Evolutionary conservation across 2,888 invertebrate species (phyloP).

Genomic region (Ennomos quercinarius): DNA sequence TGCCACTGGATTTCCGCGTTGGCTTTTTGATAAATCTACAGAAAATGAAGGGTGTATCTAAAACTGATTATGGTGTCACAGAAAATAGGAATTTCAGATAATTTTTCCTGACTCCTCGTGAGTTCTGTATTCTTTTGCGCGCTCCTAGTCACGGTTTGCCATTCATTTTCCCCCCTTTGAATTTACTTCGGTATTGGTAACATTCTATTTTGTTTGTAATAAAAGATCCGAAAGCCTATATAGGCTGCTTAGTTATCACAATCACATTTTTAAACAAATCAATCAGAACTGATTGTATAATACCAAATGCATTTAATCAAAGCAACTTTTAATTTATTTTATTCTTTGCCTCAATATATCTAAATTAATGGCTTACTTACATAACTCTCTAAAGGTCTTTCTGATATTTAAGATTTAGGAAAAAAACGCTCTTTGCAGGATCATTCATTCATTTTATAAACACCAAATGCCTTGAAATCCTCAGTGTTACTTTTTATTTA

Average conservation of each 20-base stretch:
- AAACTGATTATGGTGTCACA: background rate
- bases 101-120: constrained; percentile 6
- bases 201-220: no score
- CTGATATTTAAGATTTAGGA: no score
- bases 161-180: constrained; percentile 6
- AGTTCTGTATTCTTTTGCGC: constrained; percentile 5
- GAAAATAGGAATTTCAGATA: constrained; percentile 6
- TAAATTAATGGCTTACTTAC: no score
- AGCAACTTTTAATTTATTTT: no score
- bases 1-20: no score
- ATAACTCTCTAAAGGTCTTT: no score
- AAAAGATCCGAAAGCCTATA: no score
- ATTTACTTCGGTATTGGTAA: background rate
- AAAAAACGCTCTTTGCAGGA: background rate
- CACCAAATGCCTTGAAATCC: background rate
- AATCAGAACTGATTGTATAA: no score
- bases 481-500: constrained; percentile 10
- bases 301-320: no score
- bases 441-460: background rate
- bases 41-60: constrained; percentile 3
- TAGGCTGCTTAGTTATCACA: no score
- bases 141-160: constrained; percentile 10
- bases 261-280: no score
- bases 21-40: background rate
- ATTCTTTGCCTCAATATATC: no score